Evolutionary conservation across 2,888 invertebrate genomes (phyloP), one percentile per base, ranked within the genome.

Genomic region (Lasioglossum lativentre): DNA sequence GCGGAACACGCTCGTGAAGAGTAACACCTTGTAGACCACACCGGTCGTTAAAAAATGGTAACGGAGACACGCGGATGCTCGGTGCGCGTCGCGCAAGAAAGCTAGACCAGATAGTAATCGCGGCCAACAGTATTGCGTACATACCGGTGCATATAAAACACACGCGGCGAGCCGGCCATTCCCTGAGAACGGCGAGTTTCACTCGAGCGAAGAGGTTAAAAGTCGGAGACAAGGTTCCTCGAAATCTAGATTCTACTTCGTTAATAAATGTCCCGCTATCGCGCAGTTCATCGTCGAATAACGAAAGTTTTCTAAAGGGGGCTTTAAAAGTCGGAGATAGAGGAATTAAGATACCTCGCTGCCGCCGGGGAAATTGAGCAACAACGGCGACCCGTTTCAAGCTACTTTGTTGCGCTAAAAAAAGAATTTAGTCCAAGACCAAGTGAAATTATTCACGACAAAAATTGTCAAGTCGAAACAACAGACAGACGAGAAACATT

Each of bases 161-260:
- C 23, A 27, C 16, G 19, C 59, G 47, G 59, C 45, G 59, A 68
- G n/a, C 27, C 38, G 42, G 40, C 56, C 16, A 47, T 82, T 78
- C 47, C 74, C 52, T 71, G 83, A 47, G 83, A 83, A 86, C 73
- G 76, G 45, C 56, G 79, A 68, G 86, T 80, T 86, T 87, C 87
- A 83, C 87, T 75, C 45, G 80, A 72, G 59, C 45, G 56, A 63
- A 45, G 80, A 80, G 86, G 84, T 86, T 77, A 81, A 75, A 86
- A 87, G 89, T 85, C 52, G 12, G 45, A 27, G 75, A 72, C 77
- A 70, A 78, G 71, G 16, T 81, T 73, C 70, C 75, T 40, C 73
- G 66, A 63, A 78, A 87, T 86, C 86, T 80, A 84, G 86, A 90
- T 88, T 78, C 88, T 73, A 78, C 78, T 89, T 90, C 80, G 85